Evolutionary conservation across 2,113 vertebrate species (phyloP), one percentile per base, ranked within the genome.

Genomic region (Myiozetetes cayanensis): DNA sequence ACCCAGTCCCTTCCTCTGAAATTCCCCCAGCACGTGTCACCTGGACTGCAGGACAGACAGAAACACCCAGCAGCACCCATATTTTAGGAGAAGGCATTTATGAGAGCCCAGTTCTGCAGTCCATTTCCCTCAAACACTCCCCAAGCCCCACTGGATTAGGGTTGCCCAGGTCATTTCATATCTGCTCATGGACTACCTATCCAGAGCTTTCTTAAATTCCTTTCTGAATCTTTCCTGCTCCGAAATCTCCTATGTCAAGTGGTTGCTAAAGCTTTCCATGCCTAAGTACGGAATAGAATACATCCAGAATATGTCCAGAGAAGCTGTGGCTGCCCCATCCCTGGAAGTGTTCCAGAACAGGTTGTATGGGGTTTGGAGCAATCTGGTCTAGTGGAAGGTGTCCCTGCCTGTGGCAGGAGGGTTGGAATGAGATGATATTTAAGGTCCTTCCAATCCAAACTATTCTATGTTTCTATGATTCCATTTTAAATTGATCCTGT

Each of bases 1-100:
- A 46, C 7, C 28, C 33, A 13, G 18, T 1, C 0, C 1, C 50
- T 66, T 19, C 8, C 6, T 4, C 50, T 44, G 28, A 11, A 9
- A 19, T 8, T 9, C 23, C 22, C 37, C 43, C 47, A 41, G 46
- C 2, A 5, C 0, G 0, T 24, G 17, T 3, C 23, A 22, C 2
- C 27, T 16, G 53, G 63, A 0, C 16, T 44, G n/a, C 43, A 74
- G 37, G 31, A 11, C 16, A 50, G 28, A 19, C 7, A 52, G 5
- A 24, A 50, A 14, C 1, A 2, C 8, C 24, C 14, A 25, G 4
- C 3, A 27, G 14, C 24, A 27, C 23, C 47, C 49, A 9, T 14
- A 50, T 50, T 10, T 61, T 18, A 75, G 39, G 3, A 84, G 28
- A 27, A 43, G 24, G 8, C 22, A 1, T 5, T 12, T 0, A 0